Base-by-base conservation (phyloP, 2,888 invertebrate species). In the Agapostemon virescens region DNA sequence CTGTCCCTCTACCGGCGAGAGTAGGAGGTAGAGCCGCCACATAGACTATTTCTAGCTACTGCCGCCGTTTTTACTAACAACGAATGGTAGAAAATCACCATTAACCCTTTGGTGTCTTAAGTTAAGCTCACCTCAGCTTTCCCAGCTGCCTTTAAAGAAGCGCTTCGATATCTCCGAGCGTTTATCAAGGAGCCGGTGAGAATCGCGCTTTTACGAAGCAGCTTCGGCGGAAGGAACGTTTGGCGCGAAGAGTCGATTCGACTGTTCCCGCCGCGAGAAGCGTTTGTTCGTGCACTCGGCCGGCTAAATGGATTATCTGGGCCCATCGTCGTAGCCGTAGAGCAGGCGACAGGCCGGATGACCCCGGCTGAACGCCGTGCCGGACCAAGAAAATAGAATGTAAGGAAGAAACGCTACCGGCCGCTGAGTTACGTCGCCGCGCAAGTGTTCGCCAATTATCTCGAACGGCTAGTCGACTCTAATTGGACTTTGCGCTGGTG, bases 391-490 rank as follows among this genome's bases (percentile, higher is more conserved):
- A 68, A 79, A 81, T 80, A 84, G 84, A 83, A 84, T 75, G 81
- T 81, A 83, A 87, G 80, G 84, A 86, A 88, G 86, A 84, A 85
- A 87, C 82, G 89, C 89, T 89, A 89, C 89, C 88, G 90, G 85
- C 86, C 74, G 69, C 68, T 89, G 89, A 90, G 88, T 90, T 90
- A 90, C 88, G 88, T 90, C 84, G 88, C 88, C 87, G 87, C 85
- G 83, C 88, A 86, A 89, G 88, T 89, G 89, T 90, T 90, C 86
- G 90, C 90, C 90, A 91, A 91, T 91, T 91, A 91, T 90, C 90
- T 88, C 83, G 85, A 88, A 90, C 89, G 89, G 85, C 88, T 89
- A 89, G 88, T 88, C 88, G 86, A 86, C 89, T 89, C 90, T 91
- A 91, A 91, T 91, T 91, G 91, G 90, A 90, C 89, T 90, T 89